phyloP scores from a whole-genome alignment of 2,113 vertebrate genomes.

The Elephas maximus region DNA sequence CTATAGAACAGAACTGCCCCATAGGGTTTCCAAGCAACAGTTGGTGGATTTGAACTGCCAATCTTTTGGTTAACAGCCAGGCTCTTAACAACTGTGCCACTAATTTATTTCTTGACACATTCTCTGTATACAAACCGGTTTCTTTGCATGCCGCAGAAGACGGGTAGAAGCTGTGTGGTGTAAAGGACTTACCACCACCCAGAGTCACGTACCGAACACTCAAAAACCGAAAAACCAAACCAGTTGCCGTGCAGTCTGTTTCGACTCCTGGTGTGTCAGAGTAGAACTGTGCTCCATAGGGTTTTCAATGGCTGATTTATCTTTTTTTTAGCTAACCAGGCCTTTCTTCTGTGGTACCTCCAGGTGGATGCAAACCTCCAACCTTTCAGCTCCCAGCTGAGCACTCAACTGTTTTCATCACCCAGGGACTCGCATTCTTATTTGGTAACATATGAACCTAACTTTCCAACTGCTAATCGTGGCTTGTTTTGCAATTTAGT shows the following conservation, averaged over 20 bases:
- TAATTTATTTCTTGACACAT: neutral
- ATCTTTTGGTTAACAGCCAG: too few relatives aligned
- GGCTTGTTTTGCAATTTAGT: neutral
- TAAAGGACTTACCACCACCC: neutral
- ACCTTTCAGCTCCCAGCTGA: neutral
- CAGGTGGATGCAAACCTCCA: neutral
- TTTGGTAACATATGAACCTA: neutral
- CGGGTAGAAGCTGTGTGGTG: neutral
- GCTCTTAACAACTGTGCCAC: too few relatives aligned
- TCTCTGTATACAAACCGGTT: neutral
- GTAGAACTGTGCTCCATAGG: neutral
- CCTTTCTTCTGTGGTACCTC: neutral
- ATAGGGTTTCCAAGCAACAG: too few relatives aligned
- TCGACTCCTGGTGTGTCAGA: neutral
- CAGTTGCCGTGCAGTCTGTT: neutral
- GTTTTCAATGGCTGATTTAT: neutral
- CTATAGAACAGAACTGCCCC: too few relatives aligned
- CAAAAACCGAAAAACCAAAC: neutral
- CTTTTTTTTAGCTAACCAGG: neutral
- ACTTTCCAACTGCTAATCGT: neutral
- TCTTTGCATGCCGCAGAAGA: neutral
- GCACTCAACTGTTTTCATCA: neutral
- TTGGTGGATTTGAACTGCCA: too few relatives aligned
- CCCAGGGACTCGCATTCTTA: neutral
- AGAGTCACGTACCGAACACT: neutral